Percentiles rank a stretch among this genome's conserved stretches.
Evolutionary conservation across 2,888 invertebrate species (phyloP).

Genomic region (Parasteatoda lunata): DNA sequence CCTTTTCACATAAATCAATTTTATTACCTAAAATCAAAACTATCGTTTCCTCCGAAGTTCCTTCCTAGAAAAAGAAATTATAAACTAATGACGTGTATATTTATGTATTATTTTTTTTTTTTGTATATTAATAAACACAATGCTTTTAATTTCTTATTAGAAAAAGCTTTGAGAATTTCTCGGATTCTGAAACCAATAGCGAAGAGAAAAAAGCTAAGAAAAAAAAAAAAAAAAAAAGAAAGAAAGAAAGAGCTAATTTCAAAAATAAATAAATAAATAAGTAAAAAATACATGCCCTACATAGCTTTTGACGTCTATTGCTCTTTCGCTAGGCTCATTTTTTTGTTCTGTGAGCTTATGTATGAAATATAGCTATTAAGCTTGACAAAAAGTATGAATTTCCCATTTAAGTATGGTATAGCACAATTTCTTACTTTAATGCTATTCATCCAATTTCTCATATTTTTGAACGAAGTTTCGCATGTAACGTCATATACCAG

Average conservation of each 20-base stretch:
- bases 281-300: too few relatives aligned
- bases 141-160: too few relatives aligned
- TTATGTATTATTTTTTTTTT: neutral
- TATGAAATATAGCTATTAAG: neutral
- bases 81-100: neutral
- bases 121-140: neutral
- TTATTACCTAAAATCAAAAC: conserved; percentile 78
- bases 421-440: conserved; percentile 72
- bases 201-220: too few relatives aligned
- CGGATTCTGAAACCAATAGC: too few relatives aligned
- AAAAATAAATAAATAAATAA: too few relatives aligned
- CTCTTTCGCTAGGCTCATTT: neutral
- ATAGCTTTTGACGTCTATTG: too few relatives aligned
- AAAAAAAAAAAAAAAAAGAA: too few relatives aligned
- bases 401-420: neutral
- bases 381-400: neutral
- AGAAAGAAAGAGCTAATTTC: too few relatives aligned
- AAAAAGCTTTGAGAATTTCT: too few relatives aligned
- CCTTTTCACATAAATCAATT: conserved; percentile 74
- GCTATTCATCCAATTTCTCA: conserved; percentile 76
- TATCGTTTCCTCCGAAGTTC: conserved; percentile 75
- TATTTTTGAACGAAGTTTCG: conserved; percentile 76
- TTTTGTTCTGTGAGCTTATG: neutral
- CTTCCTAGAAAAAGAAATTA: conserved; percentile 71
- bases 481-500: conserved; percentile 78